Evolutionary conservation across 2,888 invertebrate genomes (phyloP).

Genomic region (Dryadula phaetusa): DNA sequence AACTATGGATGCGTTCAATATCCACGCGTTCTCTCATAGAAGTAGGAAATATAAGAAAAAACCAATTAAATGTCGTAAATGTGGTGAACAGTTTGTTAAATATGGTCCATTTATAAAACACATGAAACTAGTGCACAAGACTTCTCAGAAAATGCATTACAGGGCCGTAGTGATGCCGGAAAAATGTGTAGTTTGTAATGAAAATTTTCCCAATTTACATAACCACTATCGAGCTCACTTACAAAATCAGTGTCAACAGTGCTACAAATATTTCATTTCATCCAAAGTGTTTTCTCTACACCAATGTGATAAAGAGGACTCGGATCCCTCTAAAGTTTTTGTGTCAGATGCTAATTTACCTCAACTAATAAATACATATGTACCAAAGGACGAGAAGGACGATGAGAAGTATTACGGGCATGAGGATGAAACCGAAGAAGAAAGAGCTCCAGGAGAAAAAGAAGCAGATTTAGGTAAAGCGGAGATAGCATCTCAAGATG

Average conservation of each 20-base stretch:
- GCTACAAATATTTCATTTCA: slow-evolving; percentile 75
- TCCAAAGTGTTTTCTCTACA: slow-evolving; percentile 65
- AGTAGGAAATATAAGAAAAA: slow-evolving; percentile 75
- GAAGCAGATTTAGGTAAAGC: slow-evolving; percentile 45
- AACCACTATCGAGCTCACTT: slow-evolving; percentile 86
- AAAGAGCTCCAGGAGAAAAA: slow-evolving; percentile 46
- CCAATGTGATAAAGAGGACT: slow-evolving; percentile 67
- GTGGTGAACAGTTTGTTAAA: slow-evolving; percentile 73
- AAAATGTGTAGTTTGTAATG: slow-evolving; percentile 85
- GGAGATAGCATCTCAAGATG: slow-evolving; percentile 45
- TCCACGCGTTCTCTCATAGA: slow-evolving; percentile 78
- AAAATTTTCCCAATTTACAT: slow-evolving; percentile 84
- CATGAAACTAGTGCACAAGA: slow-evolving; percentile 71
- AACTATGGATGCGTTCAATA: slow-evolving; percentile 77
- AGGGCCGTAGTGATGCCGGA: slow-evolving; percentile 76
- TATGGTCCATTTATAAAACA: slow-evolving; percentile 78
- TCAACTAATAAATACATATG: slow-evolving; percentile 66
- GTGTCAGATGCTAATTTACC: slow-evolving; percentile 64
- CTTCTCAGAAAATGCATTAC: slow-evolving; percentile 72
- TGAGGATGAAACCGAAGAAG: slow-evolving; percentile 56
- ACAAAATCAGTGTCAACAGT: slow-evolving; percentile 81
- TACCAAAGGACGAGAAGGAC: slow-evolving; percentile 71
- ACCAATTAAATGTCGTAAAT: slow-evolving; percentile 75
- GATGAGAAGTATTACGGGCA: slow-evolving; percentile 76
- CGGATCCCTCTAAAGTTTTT: slow-evolving; percentile 71